These are phyloP conservation scores for Myopa testacea DNA, from an alignment of 2,888 invertebrate genomes.

Conservation along the genomic window DNA sequence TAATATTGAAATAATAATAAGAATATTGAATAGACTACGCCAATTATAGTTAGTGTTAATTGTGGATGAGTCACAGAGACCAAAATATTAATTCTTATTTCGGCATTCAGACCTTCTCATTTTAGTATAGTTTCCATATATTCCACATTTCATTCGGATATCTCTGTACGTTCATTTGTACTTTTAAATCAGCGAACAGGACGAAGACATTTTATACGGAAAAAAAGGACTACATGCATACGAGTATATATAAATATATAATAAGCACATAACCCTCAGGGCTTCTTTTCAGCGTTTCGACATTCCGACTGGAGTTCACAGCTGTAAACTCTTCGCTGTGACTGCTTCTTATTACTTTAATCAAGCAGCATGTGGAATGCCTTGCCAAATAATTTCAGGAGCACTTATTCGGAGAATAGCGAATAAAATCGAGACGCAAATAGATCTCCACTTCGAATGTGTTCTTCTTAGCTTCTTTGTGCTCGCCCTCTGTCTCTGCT, in stretches of 20 bases:
- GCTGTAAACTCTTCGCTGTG: background rate
- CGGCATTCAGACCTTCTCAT: too few species aligned
- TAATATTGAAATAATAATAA: too few species aligned
- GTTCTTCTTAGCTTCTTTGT: conserved; percentile 7
- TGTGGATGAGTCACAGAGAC: too few species aligned
- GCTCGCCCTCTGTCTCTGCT: background rate
- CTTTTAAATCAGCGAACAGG: too few species aligned
- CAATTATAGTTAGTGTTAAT: too few species aligned
- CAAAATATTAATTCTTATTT: too few species aligned
- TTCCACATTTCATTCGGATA: too few species aligned
- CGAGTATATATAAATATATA: too few species aligned
- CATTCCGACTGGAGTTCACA: background rate
- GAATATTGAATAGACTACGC: too few species aligned
- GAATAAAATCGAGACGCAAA: conserved; percentile 31
- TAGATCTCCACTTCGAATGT: background rate
- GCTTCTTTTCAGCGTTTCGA: background rate
- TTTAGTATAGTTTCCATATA: background rate
- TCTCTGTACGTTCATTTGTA: too few species aligned
- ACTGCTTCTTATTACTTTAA: background rate
- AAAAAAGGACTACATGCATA: background rate
- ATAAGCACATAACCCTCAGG: too few species aligned
- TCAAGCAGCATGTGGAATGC: conserved; percentile 9
- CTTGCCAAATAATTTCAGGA: conserved; percentile 23
- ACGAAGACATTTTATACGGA: too few species aligned
- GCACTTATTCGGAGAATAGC: background rate